A percentile compares a stretch with the other conserved stretches of the same genome.
Conservation (phyloP, 1,140 invertebrate species). For the Glomeris maerens region DNA sequence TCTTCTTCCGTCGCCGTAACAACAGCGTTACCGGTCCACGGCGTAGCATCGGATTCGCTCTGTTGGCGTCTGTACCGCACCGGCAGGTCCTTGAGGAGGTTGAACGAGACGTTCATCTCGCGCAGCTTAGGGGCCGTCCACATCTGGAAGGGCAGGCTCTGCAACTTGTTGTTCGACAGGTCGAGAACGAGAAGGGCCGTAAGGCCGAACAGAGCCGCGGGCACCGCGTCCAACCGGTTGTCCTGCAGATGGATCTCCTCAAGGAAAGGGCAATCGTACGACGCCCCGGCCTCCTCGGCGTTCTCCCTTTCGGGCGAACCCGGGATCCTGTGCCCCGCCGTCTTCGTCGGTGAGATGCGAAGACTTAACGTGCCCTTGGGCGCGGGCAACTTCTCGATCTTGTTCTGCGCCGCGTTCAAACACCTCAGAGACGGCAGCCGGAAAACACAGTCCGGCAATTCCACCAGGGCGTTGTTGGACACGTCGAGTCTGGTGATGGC, state of each 20-base stretch:
- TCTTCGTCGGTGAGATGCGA: background rate
- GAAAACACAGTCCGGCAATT: constrained; percentile 67
- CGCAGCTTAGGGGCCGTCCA: constrained; percentile 80
- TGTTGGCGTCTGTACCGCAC: too few relatives aligned
- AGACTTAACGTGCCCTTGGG: constrained; percentile 11
- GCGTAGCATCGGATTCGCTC: too few relatives aligned
- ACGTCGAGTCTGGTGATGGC: constrained; percentile 89
- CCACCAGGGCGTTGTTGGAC: constrained; percentile 71
- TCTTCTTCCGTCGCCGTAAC: too few relatives aligned
- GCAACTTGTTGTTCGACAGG: constrained; percentile 87
- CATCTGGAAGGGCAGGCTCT: constrained; percentile 62
- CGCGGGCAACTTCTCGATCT: constrained; percentile 53
- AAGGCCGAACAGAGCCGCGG: constrained; percentile 63
- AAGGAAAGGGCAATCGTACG: constrained; percentile 43
- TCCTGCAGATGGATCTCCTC: constrained; percentile 79
- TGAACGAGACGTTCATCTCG: constrained; percentile 81
- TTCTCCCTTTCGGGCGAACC: constrained; percentile 15
- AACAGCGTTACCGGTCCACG: too few relatives aligned
- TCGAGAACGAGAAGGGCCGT: constrained; percentile 68
- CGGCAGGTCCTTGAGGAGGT: constrained; percentile 71
- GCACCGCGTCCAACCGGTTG: constrained; percentile 66
- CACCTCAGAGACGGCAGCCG: constrained; percentile 59
- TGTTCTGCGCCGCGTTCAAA: constrained; percentile 75
- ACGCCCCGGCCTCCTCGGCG: constrained; percentile 10
- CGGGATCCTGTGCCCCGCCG: constrained; percentile 16